phyloP scores from a whole-genome alignment of 2,888 invertebrate species.

The Drosophila limbata region DNA sequence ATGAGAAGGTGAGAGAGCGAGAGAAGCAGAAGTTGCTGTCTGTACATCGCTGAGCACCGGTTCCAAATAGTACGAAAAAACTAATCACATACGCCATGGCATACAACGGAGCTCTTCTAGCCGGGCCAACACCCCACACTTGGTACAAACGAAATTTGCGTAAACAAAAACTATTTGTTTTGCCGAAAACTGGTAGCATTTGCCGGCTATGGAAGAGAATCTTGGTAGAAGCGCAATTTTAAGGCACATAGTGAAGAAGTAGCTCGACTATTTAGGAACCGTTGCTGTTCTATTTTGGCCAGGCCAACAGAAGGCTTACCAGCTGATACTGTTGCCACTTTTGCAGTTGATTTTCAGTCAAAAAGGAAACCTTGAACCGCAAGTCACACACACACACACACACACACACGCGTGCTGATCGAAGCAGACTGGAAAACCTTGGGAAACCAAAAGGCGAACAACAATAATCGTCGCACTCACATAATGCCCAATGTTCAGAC shows the following conservation, averaged over 20 bases:
- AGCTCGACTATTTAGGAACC: conserved; percentile 69
- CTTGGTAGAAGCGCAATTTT: conserved; percentile 5
- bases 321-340: conserved; percentile 26
- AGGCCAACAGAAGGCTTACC: conserved; percentile 79
- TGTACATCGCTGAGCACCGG: conserved; percentile 73
- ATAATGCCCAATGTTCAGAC: conserved; percentile 12
- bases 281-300: conserved; percentile 78
- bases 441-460: conserved; percentile 70
- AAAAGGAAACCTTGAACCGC: conserved; percentile 72
- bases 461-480: conserved; percentile 44
- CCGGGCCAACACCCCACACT: conserved; percentile 33
- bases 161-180: conserved; percentile 65
- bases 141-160: conserved; percentile 64
- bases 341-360: conserved; percentile 26
- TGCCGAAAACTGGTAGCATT: conserved; percentile 23
- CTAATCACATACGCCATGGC: conserved; percentile 76
- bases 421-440: conserved; percentile 78
- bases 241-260: not conserved
- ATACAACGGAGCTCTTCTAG: conserved; percentile 56
- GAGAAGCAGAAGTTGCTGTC: conserved; percentile 21
- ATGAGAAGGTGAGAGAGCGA: not conserved
- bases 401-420: conserved; percentile 45
- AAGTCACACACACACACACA: conserved; percentile 4
- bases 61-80: conserved; percentile 83
- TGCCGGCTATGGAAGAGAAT: conserved; percentile 13